A percentile compares a stretch with the other conserved stretches of the same genome.
Evolutionary conservation across 2,797 vertebrate species (phyloP).

Genomic region (Pyrocephalus nanus): DNA sequence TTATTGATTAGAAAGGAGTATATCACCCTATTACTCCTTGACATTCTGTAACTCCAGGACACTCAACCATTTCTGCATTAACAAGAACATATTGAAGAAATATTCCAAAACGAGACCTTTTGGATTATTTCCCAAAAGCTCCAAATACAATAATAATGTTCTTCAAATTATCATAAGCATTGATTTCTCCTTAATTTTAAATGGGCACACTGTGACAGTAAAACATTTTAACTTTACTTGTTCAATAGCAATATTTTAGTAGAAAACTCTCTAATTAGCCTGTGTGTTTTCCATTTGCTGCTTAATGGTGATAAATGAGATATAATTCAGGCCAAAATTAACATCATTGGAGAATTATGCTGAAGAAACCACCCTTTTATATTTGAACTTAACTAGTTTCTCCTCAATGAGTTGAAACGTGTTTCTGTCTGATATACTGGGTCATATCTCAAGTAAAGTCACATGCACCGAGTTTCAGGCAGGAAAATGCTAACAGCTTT

Average conservation of each 20-base stretch:
- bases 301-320: conserved; percentile 14
- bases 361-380: not conserved
- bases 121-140: conserved; percentile 1
- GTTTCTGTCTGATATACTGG: not conserved
- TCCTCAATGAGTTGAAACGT: not conserved
- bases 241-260: not conserved
- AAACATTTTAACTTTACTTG: conserved; percentile 3
- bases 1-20: not conserved
- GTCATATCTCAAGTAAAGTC: not conserved
- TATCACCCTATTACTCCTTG: not conserved
- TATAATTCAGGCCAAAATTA: conserved; percentile 7
- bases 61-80: conserved; percentile 2
- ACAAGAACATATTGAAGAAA: not conserved
- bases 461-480: not conserved
- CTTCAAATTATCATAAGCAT: not conserved
- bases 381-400: not conserved
- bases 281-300: not conserved
- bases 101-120: not conserved
- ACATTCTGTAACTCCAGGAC: not conserved
- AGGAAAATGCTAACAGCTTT: not conserved
- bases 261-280: not conserved
- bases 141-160: not conserved
- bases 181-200: conserved; percentile 41
- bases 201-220: not conserved
- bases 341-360: not conserved